Conservation (phyloP, 1,140 invertebrate species). For the Zaprionus davidi region DNA sequence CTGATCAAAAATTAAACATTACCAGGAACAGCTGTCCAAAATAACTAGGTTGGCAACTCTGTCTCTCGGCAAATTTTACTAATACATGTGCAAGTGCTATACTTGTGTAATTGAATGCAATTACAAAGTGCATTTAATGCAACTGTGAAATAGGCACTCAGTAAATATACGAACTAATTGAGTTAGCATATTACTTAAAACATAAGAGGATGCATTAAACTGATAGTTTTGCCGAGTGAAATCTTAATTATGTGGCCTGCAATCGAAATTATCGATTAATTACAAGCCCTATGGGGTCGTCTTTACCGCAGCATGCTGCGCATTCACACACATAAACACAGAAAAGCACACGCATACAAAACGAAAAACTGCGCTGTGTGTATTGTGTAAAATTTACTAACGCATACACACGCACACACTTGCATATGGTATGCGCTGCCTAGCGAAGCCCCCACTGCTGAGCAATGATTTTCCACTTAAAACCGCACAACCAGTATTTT, state of each 20-base stretch:
- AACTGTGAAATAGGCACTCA: not conserved
- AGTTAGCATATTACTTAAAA: not conserved
- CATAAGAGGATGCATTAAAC: not conserved
- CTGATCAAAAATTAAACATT: not conserved
- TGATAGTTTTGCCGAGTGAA: not conserved
- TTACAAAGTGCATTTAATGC: not conserved
- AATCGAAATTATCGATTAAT: conserved; percentile 57
- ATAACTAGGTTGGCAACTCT: not conserved
- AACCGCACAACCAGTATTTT: conserved; percentile 20
- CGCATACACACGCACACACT: conserved; percentile 7
- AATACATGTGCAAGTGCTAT: not conserved
- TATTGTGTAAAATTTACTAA: conserved; percentile 41
- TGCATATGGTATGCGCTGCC: not conserved
- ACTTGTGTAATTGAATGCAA: not conserved
- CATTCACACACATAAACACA: conserved; percentile 28
- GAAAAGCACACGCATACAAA: conserved; percentile 4
- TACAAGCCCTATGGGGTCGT: conserved; percentile 18
- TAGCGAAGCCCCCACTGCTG: conserved; percentile 19
- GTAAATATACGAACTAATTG: not conserved
- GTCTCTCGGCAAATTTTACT: not conserved
- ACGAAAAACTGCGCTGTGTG: conserved; percentile 31
- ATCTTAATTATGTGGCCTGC: conserved; percentile 4
- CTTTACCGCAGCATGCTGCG: conserved; percentile 58
- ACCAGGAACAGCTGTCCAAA: not conserved
- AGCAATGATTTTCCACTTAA: not conserved